phyloP scores from a whole-genome alignment of 2,113 vertebrate species.

The Rhodinocichla rosea region DNA sequence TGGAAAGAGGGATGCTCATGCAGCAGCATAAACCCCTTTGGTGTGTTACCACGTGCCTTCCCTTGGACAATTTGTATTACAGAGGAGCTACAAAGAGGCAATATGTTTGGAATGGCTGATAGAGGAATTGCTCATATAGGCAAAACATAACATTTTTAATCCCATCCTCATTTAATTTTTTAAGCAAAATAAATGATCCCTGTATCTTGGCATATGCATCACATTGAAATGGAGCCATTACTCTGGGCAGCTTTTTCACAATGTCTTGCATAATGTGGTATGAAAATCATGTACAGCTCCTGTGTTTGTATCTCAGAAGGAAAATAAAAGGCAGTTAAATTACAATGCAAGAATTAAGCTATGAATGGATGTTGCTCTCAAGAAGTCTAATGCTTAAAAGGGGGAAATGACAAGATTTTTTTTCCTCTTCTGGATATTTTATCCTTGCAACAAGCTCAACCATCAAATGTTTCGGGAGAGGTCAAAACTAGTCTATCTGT shows the following conservation, averaged over 20 bases:
- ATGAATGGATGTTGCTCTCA: conserved; percentile 39
- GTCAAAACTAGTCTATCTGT: conserved; percentile 63
- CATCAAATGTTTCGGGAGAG: conserved; percentile 35
- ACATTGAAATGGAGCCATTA: conserved; percentile 11
- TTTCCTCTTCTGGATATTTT: conserved; percentile 12
- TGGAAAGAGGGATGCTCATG: not conserved
- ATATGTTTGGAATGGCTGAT: not conserved
- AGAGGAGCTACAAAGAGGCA: not conserved
- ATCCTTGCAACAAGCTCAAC: conserved; percentile 25
- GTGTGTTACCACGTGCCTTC: not conserved
- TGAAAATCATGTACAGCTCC: conserved; percentile 32
- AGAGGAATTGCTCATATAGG: conserved; percentile 13
- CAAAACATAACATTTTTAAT: conserved; percentile 51
- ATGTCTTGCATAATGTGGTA: not conserved
- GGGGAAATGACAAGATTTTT: not conserved
- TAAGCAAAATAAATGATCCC: conserved; percentile 41
- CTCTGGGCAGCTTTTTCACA: conserved; percentile 28
- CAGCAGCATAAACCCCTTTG: not conserved
- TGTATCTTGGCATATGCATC: conserved; percentile 28
- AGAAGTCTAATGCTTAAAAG: conserved; percentile 24
- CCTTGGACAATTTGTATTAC: not conserved
- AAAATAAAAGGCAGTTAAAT: conserved; percentile 58
- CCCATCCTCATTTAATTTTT: conserved; percentile 37
- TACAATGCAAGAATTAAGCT: conserved; percentile 41
- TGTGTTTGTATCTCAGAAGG: not conserved